Evolutionary conservation across 2,888 invertebrate species (phyloP), one percentile per base, ranked within the genome.

Genomic region (Coelinius sp.): DNA sequence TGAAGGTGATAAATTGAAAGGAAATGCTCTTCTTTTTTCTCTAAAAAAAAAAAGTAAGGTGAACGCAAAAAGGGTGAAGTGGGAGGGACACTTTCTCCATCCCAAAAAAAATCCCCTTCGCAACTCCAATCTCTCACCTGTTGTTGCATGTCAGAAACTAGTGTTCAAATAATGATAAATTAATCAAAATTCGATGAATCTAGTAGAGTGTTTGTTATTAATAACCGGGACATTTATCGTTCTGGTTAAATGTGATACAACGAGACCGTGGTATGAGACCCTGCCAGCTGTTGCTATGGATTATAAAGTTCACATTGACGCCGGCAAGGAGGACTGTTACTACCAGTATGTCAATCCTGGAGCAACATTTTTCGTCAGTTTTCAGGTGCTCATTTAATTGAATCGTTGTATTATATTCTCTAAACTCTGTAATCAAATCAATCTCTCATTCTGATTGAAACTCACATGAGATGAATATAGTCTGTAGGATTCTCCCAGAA

Each of bases 261-360:
- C 91, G 41, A 90, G 91, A 80, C 94, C 94, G 85, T 95, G 95
- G 95, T 95, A 95, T 87, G 95, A 95, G 88, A 93, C 93, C 79
- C 88, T 95, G 70, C 97, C 97, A 10, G 97, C 97, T 8, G 96
- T 97, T 35, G 95, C 96, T 1, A 96, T 97, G 94, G 97, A 97
- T 86, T 98, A 98, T 86, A 97, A 97, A 89, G 95, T 98, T 38
- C 95, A 97, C 88, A 93, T 98, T 75, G 96, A 96, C 83, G 95
- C 97, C n/a, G 97, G 97, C 71, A 94, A 93, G 85, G 97, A 97
- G 88, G 97, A 98, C 85, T 98, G 98, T 89, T 98, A 97, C 88
- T 97, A 92, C 88, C 97, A 98, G 90, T 96, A 94, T 89, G 96
- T 97, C 73, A 95, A 96, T 83, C 92, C 94, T 70, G 96, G 96